Base-by-base conservation (phyloP, 2,888 invertebrate species). In the Hetaerina titia region DNA sequence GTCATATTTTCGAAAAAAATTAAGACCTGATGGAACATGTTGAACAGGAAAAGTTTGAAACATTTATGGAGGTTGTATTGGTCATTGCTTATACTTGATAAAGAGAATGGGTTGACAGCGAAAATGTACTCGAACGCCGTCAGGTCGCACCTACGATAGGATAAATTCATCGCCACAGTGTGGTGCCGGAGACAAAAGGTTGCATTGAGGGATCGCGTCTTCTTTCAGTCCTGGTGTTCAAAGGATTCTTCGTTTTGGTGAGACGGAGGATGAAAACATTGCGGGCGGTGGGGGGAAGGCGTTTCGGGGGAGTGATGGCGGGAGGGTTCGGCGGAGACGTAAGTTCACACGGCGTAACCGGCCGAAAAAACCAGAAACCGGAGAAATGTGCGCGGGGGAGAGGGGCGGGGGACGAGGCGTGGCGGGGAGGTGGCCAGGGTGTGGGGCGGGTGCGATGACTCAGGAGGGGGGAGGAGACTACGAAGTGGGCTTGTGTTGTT, bases 291-390 rank as follows among this genome's bases (percentile, higher is more conserved):
- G n/a, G 19, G 17, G 4, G 56, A 57, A 15, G 56, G 89, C n/a
- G 89, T 58, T 57, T 0, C 8, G 89, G 15, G 57, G 89, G 13
- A 22, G 58, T 19, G 89, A n/a, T 9, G 89, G 57, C 13, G 88
- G 13, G 88, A 89, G 89, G n/a, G 31, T 25, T n/a, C 57, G 89
- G 22, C 11, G 58, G 89, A 57, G 89, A 58, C 58, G 89, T 89
- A 89, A 89, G 89, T 89, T 89, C 57, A 89, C 58, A 89, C 89
- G 57, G 58, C 89, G 89, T 89, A 89, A 89, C 89, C 57, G 89
- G 58, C 89, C 89, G 89, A 89, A 89, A 89, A 89, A 89, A 89
- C 89, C 89, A 89, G 89, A 89, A 89, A 89, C 89, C 89, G 89
- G 89, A 89, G 89, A 89, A 89, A 89, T 89, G 89, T 58, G 89